Conservation (phyloP, 1,140 invertebrate genomes). For the Colletes gigas region DNA sequence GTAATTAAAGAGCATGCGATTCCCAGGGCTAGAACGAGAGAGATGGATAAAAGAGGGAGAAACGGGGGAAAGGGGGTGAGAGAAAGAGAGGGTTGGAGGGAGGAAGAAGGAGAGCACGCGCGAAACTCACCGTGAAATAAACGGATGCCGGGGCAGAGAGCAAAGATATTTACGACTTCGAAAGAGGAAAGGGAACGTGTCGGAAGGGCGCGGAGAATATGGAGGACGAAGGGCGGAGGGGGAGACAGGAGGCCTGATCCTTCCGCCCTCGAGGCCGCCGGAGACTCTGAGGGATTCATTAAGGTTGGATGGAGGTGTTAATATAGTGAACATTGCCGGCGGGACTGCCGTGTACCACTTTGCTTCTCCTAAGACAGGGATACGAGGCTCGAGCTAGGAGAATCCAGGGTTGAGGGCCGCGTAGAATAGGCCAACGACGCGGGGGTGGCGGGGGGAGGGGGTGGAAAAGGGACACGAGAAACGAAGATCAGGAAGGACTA, state of each 20-base stretch:
- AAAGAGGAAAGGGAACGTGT: slow-evolving; percentile 43
- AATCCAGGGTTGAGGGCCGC: slow-evolving; percentile 12
- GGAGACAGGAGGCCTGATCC: slow-evolving; percentile 28
- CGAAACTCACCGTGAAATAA: slow-evolving; percentile 29
- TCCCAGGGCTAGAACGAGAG: background rate
- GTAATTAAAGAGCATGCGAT: slow-evolving; percentile 50
- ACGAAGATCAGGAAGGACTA: slow-evolving; percentile 31
- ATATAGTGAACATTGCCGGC: slow-evolving; percentile 74
- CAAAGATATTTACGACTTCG: slow-evolving; percentile 63
- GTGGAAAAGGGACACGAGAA: slow-evolving; percentile 22
- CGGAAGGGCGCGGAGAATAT: slow-evolving; percentile 4
- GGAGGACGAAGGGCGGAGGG: slow-evolving; percentile 8
- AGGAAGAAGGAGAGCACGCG: too few relatives aligned
- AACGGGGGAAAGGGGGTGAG: background rate
- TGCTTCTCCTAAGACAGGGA: slow-evolving; percentile 65
- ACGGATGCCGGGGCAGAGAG: slow-evolving; percentile 16
- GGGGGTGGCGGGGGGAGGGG: background rate
- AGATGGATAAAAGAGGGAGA: background rate
- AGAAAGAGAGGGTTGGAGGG: too few relatives aligned
- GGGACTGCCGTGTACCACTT: slow-evolving; percentile 64
- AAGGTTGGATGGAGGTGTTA: slow-evolving; percentile 76
- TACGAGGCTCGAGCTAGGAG: slow-evolving; percentile 47
- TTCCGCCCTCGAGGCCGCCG: slow-evolving; percentile 45
- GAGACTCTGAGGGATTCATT: slow-evolving; percentile 74
- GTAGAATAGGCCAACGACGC: background rate